Conservation (phyloP, 2,888 invertebrate genomes). For the Campopleginae sp. region DNA sequence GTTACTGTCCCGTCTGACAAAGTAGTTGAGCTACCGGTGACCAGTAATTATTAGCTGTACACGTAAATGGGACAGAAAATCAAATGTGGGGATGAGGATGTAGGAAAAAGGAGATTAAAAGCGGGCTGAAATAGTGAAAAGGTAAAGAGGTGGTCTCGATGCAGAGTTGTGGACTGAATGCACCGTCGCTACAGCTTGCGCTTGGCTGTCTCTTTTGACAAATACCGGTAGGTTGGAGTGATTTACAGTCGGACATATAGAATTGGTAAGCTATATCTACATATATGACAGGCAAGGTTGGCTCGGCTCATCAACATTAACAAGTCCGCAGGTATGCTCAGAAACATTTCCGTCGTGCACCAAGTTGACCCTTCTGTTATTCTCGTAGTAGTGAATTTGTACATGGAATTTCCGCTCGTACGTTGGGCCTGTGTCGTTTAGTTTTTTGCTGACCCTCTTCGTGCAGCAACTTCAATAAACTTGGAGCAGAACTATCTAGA, state of each 20-base stretch:
- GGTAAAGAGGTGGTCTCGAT: constrained; percentile 16
- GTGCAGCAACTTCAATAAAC: constrained; percentile 12
- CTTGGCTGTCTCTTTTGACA: constrained; percentile 22
- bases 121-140: not conserved
- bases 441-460: constrained; percentile 39
- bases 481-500: constrained; percentile 35
- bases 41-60: constrained; percentile 68
- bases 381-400: not conserved
- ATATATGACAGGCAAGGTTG: constrained; percentile 28
- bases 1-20: constrained; percentile 1
- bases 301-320: constrained; percentile 31
- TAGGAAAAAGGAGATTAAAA: constrained; percentile 24
- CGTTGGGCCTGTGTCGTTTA: constrained; percentile 27
- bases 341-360: constrained; percentile 9
- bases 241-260: constrained; percentile 16
- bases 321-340: not conserved
- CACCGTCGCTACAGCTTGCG: not conserved
- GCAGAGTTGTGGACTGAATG: constrained; percentile 15
- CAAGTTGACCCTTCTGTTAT: not conserved
- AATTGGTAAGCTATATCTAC: constrained; percentile 11
- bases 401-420: constrained; percentile 10
- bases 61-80: constrained; percentile 68
- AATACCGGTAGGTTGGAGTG: constrained; percentile 19
- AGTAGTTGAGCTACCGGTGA: constrained; percentile 25
- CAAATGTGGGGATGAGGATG: constrained; percentile 65